Conservation (phyloP, 2,113 vertebrate species). For the Agelaius tricolor region DNA sequence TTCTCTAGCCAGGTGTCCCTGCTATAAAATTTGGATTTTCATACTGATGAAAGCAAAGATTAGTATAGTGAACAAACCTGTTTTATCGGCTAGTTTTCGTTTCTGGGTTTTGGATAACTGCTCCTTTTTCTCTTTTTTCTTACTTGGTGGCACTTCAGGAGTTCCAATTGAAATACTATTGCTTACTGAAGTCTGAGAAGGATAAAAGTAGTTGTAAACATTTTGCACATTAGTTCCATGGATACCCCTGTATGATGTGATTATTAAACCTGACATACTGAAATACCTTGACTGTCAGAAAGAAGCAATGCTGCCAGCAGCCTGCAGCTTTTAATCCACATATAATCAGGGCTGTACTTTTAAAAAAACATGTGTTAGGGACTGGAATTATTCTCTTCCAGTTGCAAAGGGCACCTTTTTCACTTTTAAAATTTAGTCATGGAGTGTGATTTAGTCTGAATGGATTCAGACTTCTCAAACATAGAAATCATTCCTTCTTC, state of each 20-base stretch:
- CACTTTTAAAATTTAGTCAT: not conserved
- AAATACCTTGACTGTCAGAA: not conserved
- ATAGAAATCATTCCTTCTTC: not conserved
- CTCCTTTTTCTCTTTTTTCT: constrained; percentile 96
- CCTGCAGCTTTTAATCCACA: not conserved
- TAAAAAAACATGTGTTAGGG: not conserved
- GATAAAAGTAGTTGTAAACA: constrained; percentile 2
- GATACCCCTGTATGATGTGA: not conserved
- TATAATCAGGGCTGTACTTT: not conserved
- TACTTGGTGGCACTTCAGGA: constrained; percentile 70
- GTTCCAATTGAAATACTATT: constrained; percentile 72
- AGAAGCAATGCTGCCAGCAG: not conserved
- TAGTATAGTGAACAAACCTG: constrained; percentile 74
- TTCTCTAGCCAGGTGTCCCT: not conserved
- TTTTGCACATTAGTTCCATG: not conserved
- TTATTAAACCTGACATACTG: not conserved
- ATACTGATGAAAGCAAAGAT: not conserved
- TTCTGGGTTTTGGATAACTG: constrained; percentile 98
- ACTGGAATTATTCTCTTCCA: not conserved
- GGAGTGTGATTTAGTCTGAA: not conserved
- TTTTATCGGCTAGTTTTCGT: constrained; percentile 88
- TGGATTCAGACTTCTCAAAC: not conserved
- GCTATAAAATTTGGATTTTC: not conserved
- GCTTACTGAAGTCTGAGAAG: constrained; percentile 78
- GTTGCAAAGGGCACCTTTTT: not conserved